phyloP scores from a whole-genome alignment of 2,888 invertebrate species.

The Stenoptilia bipunctidactyla region DNA sequence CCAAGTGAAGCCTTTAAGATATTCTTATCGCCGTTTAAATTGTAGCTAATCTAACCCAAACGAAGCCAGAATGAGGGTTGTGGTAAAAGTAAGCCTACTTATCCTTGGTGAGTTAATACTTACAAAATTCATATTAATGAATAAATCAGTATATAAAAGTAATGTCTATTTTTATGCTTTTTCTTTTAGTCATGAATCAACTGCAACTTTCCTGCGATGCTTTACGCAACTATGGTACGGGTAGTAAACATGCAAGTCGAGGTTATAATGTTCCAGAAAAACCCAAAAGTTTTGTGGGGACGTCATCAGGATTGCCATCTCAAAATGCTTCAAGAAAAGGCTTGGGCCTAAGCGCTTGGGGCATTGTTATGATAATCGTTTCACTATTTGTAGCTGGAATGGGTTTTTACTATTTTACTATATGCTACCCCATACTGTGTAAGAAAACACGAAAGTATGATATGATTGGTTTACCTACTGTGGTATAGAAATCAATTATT shows the following conservation, averaged over 20 bases:
- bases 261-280: constrained; percentile 22
- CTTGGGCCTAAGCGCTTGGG: constrained; percentile 75
- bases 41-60: too few relatives aligned
- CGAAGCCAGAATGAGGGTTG: too few relatives aligned
- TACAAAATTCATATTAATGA: too few relatives aligned
- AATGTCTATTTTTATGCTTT: too few relatives aligned
- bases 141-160: too few relatives aligned
- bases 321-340: constrained; percentile 37
- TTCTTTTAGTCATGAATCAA: constrained; percentile 38
- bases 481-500: constrained; percentile 24
- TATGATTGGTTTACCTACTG: constrained; percentile 61
- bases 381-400: constrained; percentile 60
- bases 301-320: constrained; percentile 29
- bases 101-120: too few relatives aligned
- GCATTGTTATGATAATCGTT: constrained; percentile 69
- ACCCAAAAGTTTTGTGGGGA: constrained; percentile 27
- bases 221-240: constrained; percentile 21
- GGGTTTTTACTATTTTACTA: constrained; percentile 74
- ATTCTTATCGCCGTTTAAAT: too few relatives aligned
- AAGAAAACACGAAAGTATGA: constrained; percentile 68
- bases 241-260: constrained; percentile 15
- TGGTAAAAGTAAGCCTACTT: too few relatives aligned
- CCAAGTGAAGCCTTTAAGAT: too few relatives aligned
- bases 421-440: constrained; percentile 77
- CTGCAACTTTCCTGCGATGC: constrained; percentile 27